A percentile compares a stretch with the other conserved stretches of the same genome.
Conservation (phyloP, 2,888 invertebrate genomes). For the Drosophila rellima region DNA sequence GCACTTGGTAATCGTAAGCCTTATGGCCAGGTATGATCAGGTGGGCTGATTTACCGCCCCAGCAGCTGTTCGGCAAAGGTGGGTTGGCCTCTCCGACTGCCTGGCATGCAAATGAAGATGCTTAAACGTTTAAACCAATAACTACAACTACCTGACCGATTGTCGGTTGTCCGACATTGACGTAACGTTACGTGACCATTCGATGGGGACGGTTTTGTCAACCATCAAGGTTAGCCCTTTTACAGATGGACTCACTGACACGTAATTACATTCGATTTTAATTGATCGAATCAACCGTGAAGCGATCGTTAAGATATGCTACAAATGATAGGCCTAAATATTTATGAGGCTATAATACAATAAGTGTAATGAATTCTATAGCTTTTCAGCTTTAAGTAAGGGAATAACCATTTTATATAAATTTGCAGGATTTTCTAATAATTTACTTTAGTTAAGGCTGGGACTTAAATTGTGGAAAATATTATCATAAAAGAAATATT, state of each 20-base stretch:
- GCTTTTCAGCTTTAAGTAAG: too few species aligned
- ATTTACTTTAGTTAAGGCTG: too few species aligned
- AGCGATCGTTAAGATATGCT: constrained; percentile 32
- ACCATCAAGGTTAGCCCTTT: constrained; percentile 65
- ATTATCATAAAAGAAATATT: too few species aligned
- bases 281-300: constrained; percentile 55
- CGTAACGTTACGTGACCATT: constrained; percentile 70
- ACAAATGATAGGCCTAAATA: constrained; percentile 24
- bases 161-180: constrained; percentile 53
- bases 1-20: constrained; percentile 44
- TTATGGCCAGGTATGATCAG: constrained; percentile 34
- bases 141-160: constrained; percentile 23
- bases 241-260: constrained; percentile 30
- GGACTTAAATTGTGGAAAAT: too few species aligned
- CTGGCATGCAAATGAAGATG: constrained; percentile 74
- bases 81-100: constrained; percentile 33
- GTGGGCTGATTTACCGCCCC: constrained; percentile 24
- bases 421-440: too few species aligned
- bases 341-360: constrained; percentile 10
- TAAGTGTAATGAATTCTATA: not conserved
- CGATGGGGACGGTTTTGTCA: constrained; percentile 10
- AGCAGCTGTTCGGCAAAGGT: constrained; percentile 13
- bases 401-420: too few species aligned
- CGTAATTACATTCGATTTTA: constrained; percentile 49
- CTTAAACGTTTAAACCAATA: constrained; percentile 6